Evolutionary conservation across 2,113 vertebrate species (phyloP), one percentile per base, ranked within the genome.

Genomic region (Athene cunicularia): DNA sequence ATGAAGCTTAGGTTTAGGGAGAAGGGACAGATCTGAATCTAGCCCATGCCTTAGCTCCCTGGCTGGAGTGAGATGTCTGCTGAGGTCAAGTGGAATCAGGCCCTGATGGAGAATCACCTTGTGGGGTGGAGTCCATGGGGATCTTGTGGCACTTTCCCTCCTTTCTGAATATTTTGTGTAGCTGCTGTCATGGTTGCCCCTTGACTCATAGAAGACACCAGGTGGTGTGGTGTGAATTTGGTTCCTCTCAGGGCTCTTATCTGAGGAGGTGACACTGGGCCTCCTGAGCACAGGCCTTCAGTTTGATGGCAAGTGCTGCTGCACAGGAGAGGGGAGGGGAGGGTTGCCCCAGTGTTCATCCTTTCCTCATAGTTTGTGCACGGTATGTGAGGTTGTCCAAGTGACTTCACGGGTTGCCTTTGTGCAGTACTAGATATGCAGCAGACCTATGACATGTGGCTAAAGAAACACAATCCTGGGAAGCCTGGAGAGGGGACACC

Each of bases 371-470:
- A 17, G 32, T 28, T 82, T 72, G 55, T 76, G 23, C 56, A 10
- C 1, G 1, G 58, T 28, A 45, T 2, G 20, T 56, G 56, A 70
- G 35, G 39, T 59, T 80, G 45, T 62, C 52, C 84, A 30, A 56
- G 74, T 97, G 76, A 96, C 68, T 80, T 62, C 47, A 56, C 2
- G 7, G 55, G 18, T 94, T 1, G 0, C 60, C 56, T 93, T 89
- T 86, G 45, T 64, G 70, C 89, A 99, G 99, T 99, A 97, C 95
- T 96, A 71, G 99, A 99, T 94, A 99, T 99, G 98, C 99, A 99
- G 97, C 99, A 99, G 98, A 98, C 99, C n/a, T 99, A 99, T 23
- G 98, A 99, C 87, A 98, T 98, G 97, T 99, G 99, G 99, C 95
- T 99, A 74, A 97, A 98, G 50, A 98, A 98, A 82, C 97, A 98